phyloP scores from a whole-genome alignment of 2,113 vertebrate species.

The Cardinalis cardinalis region DNA sequence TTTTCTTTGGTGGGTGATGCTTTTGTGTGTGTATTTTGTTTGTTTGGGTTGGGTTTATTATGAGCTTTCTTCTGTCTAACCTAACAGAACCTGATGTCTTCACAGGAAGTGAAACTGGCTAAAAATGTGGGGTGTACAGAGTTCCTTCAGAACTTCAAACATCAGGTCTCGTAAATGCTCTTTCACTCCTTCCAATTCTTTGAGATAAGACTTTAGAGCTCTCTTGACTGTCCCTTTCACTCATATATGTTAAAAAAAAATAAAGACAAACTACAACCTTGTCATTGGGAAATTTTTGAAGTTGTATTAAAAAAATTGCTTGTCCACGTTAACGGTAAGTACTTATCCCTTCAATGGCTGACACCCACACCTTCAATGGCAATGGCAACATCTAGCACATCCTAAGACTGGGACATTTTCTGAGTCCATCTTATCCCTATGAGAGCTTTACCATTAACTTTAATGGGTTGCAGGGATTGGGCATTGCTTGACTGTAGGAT shows the following conservation, averaged over 20 bases:
- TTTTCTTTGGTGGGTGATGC: neutral
- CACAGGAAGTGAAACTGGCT: neutral
- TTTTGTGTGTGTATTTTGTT: neutral
- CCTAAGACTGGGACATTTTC: neutral
- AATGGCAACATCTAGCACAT: neutral
- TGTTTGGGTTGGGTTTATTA: neutral
- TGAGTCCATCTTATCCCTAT: neutral
- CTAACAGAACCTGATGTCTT: neutral
- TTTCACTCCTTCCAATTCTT: neutral
- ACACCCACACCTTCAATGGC: neutral
- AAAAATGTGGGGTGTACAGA: neutral
- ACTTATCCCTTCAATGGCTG: neutral
- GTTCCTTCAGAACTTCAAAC: neutral
- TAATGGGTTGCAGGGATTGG: neutral
- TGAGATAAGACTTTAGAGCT: neutral
- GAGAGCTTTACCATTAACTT: neutral
- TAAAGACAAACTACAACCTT: neutral
- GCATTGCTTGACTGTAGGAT: neutral
- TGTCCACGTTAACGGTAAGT: neutral
- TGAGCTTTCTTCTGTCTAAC: neutral
- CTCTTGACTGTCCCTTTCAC: neutral
- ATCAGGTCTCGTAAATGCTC: neutral
- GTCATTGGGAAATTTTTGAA: neutral
- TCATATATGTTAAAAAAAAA: neutral
- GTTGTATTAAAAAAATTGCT: neutral